Conservation (phyloP, 2,113 vertebrate genomes). For the Theristicus caerulescens region DNA sequence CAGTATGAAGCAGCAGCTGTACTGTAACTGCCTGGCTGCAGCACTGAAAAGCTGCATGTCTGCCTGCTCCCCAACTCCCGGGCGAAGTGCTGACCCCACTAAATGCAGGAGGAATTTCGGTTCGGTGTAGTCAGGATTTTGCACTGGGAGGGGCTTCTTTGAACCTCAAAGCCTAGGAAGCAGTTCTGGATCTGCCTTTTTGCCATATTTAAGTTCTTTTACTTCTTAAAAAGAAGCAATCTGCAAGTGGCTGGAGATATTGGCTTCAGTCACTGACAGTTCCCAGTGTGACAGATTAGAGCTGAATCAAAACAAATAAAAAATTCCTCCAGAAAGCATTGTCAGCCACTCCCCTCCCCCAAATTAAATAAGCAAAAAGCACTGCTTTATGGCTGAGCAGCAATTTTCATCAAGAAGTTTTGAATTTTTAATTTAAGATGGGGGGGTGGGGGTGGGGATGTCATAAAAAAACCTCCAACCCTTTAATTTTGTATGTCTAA, state of each 20-base stretch:
- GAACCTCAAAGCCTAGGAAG: not conserved
- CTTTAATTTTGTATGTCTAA: not conserved
- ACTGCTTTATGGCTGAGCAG: not conserved
- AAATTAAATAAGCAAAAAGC: not conserved
- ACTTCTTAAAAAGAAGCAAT: not conserved
- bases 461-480: not conserved
- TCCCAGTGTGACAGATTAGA: not conserved
- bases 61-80: not conserved
- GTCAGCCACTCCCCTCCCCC: not conserved
- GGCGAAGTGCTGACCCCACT: not conserved
- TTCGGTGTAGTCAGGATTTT: not conserved
- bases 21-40: not conserved
- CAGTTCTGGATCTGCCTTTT: not conserved
- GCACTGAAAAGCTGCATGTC: not conserved
- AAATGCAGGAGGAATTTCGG: not conserved
- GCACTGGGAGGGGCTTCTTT: not conserved
- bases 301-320: not conserved
- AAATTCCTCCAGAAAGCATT: not conserved
- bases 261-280: not conserved
- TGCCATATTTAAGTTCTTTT: not conserved
- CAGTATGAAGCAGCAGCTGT: constrained; percentile 22
- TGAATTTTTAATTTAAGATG: constrained; percentile 10
- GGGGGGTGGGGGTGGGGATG: no score
- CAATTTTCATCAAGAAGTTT: not conserved
- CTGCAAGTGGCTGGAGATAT: not conserved